Evolutionary conservation across 2,888 invertebrate genomes (phyloP).

Genomic region (Aricia artaxerxes): DNA sequence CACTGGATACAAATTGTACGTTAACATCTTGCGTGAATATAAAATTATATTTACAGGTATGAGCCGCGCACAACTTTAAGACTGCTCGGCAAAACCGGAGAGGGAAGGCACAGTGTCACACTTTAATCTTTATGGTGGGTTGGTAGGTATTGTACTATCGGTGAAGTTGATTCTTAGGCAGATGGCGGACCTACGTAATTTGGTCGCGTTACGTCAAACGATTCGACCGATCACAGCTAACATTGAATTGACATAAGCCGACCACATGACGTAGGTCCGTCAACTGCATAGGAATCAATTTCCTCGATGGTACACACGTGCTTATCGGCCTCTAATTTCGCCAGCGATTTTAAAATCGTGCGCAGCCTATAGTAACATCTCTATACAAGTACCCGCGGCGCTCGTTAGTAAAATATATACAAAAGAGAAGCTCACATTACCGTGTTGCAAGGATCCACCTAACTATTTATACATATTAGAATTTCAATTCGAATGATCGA

Average conservation of each 20-base stretch:
- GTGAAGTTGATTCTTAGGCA: too few species aligned
- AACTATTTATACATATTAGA: conserved; percentile 28
- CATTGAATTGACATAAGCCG: too few species aligned
- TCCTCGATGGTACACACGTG: not conserved
- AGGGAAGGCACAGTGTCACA: not conserved
- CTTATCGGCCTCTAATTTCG: not conserved
- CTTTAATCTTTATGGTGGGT: not conserved
- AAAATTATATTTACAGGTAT: conserved; percentile 71
- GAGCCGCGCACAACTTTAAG: not conserved
- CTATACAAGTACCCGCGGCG: conserved; percentile 33
- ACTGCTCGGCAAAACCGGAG: not conserved
- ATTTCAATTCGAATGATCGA: not conserved
- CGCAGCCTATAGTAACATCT: conserved; percentile 35
- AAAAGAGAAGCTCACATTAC: conserved; percentile 31
- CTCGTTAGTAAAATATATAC: conserved; percentile 23
- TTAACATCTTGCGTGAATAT: conserved; percentile 60
- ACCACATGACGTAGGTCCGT: too few species aligned
- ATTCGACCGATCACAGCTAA: too few species aligned
- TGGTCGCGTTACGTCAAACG: too few species aligned
- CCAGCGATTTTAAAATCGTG: not conserved
- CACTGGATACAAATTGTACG: conserved; percentile 48
- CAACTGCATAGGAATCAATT: too few species aligned
- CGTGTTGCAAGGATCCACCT: conserved; percentile 29
- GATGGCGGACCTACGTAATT: too few species aligned
- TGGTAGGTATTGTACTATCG: not conserved